These are phyloP conservation scores for Thumatha senex DNA, from an alignment of 2,888 invertebrate genomes.

Conservation along the genomic window DNA sequence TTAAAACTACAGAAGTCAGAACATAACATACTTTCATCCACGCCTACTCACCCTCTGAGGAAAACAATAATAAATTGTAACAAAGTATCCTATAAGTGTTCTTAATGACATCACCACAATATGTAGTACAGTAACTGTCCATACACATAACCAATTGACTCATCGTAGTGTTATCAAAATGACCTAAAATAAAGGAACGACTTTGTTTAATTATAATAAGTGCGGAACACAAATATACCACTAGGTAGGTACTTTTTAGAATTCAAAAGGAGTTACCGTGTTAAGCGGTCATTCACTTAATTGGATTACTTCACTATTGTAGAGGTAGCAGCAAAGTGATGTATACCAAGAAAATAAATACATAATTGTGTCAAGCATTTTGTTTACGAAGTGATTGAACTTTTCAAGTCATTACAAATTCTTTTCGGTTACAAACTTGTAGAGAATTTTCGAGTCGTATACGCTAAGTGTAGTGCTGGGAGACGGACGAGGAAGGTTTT, in stretches of 20 bases:
- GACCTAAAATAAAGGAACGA: constrained; percentile 52
- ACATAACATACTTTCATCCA: neutral
- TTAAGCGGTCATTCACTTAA: constrained; percentile 67
- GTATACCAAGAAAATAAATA: constrained; percentile 5
- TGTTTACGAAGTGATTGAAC: constrained; percentile 8
- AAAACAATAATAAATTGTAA: constrained; percentile 1
- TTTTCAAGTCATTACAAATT: constrained; percentile 5
- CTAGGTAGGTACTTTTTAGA: constrained; percentile 43
- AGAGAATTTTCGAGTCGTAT: constrained; percentile 27
- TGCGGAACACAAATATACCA: constrained; percentile 45
- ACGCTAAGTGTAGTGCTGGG: constrained; percentile 41
- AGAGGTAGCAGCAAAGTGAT: constrained; percentile 19
- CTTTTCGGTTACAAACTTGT: constrained; percentile 6
- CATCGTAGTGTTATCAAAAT: constrained; percentile 45
- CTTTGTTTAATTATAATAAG: constrained; percentile 45
- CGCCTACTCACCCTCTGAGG: neutral
- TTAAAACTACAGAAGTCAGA: neutral
- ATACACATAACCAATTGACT: constrained; percentile 18
- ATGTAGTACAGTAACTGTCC: constrained; percentile 5
- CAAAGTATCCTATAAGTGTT: neutral
- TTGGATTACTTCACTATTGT: constrained; percentile 50
- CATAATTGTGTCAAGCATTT: constrained; percentile 5
- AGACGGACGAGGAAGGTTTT: constrained; percentile 65
- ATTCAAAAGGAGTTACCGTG: constrained; percentile 69
- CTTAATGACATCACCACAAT: constrained; percentile 1